A percentile compares a stretch with the other conserved stretches of the same genome.
Conservation (phyloP, 2,113 vertebrate genomes). For the Dolichotis patagonum region DNA sequence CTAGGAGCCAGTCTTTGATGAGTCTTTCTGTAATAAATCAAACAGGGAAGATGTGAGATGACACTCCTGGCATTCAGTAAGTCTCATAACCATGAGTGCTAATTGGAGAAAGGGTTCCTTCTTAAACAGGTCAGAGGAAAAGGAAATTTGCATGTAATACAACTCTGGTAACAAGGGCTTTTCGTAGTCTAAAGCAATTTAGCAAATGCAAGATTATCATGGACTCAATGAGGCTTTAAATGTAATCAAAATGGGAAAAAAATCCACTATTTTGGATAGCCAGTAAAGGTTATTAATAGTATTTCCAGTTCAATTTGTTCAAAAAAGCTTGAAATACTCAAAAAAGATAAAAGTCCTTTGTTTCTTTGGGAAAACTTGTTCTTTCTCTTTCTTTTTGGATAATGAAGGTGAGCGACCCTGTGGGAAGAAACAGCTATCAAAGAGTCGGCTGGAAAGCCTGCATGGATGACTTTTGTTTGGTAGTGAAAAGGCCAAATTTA, state of each 20-base stretch:
- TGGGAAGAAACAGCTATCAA: neutral
- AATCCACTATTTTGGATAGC: neutral
- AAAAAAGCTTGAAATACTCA: slow-evolving; percentile 31
- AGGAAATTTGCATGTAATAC: neutral
- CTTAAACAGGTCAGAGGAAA: slow-evolving; percentile 34
- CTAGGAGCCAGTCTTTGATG: neutral
- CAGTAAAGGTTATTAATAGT: neutral
- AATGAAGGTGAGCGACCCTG: neutral
- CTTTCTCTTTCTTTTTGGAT: neutral
- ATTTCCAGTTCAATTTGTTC: slow-evolving; percentile 32
- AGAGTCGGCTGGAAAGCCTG: neutral
- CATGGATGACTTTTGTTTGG: neutral
- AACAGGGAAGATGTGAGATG: neutral
- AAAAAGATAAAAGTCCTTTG: neutral
- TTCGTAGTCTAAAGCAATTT: slow-evolving; percentile 49
- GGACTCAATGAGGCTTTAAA: slow-evolving; percentile 53
- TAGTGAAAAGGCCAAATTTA: slow-evolving; percentile 43
- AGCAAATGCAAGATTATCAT: slow-evolving; percentile 41
- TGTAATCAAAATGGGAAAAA: slow-evolving; percentile 61
- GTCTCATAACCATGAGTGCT: neutral
- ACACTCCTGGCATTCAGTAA: neutral
- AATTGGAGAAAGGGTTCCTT: neutral
- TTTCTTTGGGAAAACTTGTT: neutral
- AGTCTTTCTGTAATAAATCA: neutral
- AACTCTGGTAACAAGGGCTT: neutral